Percentiles rank a stretch among this genome's conserved stretches.
Conservation (phyloP, 1,140 invertebrate genomes). For the Zaprionus vittiger region DNA sequence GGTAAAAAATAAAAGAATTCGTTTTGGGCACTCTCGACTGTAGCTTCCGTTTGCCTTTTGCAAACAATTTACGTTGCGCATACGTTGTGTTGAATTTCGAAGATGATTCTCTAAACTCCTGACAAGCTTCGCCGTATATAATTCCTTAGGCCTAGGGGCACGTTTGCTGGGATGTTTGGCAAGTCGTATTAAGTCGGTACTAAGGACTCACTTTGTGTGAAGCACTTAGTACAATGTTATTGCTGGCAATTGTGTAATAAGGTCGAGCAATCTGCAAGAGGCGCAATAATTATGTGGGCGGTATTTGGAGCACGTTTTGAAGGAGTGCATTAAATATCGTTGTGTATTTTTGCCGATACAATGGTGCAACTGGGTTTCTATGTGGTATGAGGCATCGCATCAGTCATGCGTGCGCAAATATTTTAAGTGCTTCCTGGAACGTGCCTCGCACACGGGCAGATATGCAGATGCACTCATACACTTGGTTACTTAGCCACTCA, state of each 20-base stretch:
- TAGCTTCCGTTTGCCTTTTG: background rate
- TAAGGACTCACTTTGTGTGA: constrained; percentile 46
- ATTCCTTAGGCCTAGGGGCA: background rate
- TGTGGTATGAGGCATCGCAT: constrained; percentile 34
- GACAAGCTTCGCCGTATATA: background rate
- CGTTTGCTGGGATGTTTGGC: constrained; percentile 53
- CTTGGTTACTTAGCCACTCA: background rate
- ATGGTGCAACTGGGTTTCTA: constrained; percentile 21
- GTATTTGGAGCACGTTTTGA: constrained; percentile 64
- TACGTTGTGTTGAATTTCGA: background rate
- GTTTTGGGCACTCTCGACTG: background rate
- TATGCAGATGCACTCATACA: constrained; percentile 11
- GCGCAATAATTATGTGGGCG: constrained; percentile 64
- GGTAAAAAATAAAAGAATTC: too few species aligned
- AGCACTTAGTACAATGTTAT: constrained; percentile 43
- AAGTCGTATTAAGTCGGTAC: constrained; percentile 26
- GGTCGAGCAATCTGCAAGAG: constrained; percentile 59
- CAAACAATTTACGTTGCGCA: background rate
- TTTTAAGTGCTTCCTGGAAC: constrained; percentile 80
- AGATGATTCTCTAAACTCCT: background rate
- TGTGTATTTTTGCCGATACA: constrained; percentile 19
- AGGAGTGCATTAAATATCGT: constrained; percentile 63
- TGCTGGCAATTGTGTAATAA: constrained; percentile 53
- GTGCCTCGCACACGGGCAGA: constrained; percentile 46
- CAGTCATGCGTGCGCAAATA: constrained; percentile 80